These are phyloP conservation scores for Cantharis rufa DNA, from an alignment of 2,888 invertebrate genomes.

Conservation along the genomic window DNA sequence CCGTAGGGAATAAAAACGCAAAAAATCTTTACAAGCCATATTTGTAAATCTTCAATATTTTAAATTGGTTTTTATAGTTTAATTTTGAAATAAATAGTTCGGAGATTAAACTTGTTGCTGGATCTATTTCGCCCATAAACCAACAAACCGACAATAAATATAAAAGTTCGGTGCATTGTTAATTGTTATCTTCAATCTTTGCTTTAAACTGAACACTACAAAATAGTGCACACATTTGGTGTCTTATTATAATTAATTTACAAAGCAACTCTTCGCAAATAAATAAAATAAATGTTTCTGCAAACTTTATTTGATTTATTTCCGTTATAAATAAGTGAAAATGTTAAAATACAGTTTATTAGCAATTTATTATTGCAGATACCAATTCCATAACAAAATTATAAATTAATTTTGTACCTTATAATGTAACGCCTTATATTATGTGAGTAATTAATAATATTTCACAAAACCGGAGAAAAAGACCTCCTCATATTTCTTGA, in stretches of 20 bases:
- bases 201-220: neutral
- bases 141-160: neutral
- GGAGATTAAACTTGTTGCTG: neutral
- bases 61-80: neutral
- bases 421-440: neutral
- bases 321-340: neutral
- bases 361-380: neutral
- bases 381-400: neutral
- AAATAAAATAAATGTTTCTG: neutral
- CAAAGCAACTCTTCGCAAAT: neutral
- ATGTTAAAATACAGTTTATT: neutral
- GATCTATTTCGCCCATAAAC: neutral
- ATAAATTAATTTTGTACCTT: neutral
- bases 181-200: neutral
- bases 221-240: neutral
- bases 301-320: neutral
- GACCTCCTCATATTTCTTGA: constrained; percentile 12
- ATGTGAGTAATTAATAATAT: constrained; percentile 23
- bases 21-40: constrained; percentile 7
- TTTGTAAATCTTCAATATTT: constrained; percentile 4
- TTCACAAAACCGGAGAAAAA: constrained; percentile 16
- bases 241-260: neutral
- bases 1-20: constrained; percentile 12
- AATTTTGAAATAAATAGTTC: neutral
- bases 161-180: neutral